These are phyloP conservation scores for Lagopus leucura DNA, from an alignment of 2,113 vertebrate species.

Conservation along the genomic window DNA sequence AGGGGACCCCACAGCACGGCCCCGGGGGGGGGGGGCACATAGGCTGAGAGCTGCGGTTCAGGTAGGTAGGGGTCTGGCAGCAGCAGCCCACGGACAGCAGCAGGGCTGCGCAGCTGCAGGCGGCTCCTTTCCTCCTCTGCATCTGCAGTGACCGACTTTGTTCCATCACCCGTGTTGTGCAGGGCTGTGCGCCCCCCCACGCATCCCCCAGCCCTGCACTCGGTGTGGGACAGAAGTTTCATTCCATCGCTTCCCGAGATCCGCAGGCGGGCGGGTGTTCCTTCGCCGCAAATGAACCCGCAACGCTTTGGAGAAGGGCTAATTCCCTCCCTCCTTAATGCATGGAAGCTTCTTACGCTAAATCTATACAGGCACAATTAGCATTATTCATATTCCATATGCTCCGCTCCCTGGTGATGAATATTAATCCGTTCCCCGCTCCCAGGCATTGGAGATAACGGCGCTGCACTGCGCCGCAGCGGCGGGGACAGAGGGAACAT, in stretches of 20 bases:
- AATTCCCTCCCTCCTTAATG: slow-evolving; percentile 64
- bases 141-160: background rate
- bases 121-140: background rate
- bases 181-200: fast-evolving
- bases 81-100: fast-evolving
- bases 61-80: background rate
- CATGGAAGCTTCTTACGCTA: slow-evolving; percentile 68
- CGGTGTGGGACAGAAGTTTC: background rate
- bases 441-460: slow-evolving; percentile 51
- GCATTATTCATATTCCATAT: slow-evolving; percentile 79
- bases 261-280: background rate
- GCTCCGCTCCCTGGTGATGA: slow-evolving; percentile 69
- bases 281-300: slow-evolving; percentile 22
- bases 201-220: fast-evolving
- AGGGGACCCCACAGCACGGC: background rate
- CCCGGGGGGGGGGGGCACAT: fast-evolving
- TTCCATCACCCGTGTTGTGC: background rate
- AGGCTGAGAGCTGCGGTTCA: background rate
- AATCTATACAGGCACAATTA: slow-evolving; percentile 77
- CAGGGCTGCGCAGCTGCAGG: background rate
- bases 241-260: background rate
- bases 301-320: slow-evolving; percentile 36
- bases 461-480: background rate
- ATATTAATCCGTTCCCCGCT: slow-evolving; percentile 69
- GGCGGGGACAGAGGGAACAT: background rate